Conservation (phyloP, 2,113 vertebrate genomes). For the Cyrtonyx montezumae region DNA sequence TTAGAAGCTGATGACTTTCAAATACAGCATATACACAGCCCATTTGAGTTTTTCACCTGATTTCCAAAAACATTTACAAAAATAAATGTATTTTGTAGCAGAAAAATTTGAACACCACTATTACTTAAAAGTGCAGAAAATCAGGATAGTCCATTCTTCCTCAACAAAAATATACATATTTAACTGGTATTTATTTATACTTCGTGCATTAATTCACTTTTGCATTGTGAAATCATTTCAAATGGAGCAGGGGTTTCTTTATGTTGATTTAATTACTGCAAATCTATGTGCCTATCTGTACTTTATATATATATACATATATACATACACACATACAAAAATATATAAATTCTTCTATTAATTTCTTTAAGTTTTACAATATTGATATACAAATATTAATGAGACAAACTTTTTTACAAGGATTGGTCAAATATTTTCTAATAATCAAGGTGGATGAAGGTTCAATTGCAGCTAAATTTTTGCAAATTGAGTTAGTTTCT, state of each 20-base stretch:
- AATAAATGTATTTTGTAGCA: not conserved
- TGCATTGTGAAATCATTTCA: not conserved
- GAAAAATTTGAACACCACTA: not conserved
- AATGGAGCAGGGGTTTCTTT: not conserved
- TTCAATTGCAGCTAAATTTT: not conserved
- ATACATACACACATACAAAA: not conserved
- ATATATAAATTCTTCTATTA: not conserved
- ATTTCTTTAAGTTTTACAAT: not conserved
- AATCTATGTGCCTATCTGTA: not conserved
- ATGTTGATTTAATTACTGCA: not conserved
- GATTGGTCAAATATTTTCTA: not conserved
- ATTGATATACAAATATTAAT: not conserved
- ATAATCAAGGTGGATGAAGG: not conserved
- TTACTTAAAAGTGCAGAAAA: not conserved
- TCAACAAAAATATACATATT: not conserved
- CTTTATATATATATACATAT: not conserved
- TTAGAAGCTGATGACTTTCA: not conserved
- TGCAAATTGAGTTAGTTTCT: not conserved
- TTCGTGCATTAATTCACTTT: not conserved
- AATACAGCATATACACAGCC: not conserved
- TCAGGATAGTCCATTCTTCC: not conserved
- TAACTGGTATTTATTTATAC: constrained; percentile 1
- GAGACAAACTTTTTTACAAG: not conserved
- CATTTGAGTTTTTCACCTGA: not conserved
- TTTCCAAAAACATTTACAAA: not conserved